Base-by-base conservation (phyloP, 2,888 invertebrate species). In the Synergus laeviventris region DNA sequence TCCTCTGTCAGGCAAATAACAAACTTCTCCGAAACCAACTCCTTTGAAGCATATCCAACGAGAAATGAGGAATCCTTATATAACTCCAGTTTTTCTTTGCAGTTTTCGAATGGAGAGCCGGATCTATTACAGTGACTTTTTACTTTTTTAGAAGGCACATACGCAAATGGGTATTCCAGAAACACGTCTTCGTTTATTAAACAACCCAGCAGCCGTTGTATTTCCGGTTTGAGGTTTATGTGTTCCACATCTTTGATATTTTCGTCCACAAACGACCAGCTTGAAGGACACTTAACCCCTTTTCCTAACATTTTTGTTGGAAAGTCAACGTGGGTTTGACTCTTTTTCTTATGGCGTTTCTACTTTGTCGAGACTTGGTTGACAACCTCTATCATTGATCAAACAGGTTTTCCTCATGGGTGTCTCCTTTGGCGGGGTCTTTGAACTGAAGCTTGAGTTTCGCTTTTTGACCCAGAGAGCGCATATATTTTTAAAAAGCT, bases 31-130 rank as follows among this genome's bases (percentile, higher is more conserved):
- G 92, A 91, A 74, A 92, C 92, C 0, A 94, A 91, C 84, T 94
- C 93, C 60, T 93, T 92, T 0, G 94, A 93, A 16, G 94, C 93
- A 83, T 95, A 96, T 0, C 95, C 95, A 74, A 95, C 85, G 0
- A 96, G 89, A 5, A 94, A 87, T 31, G 80, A 70, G 9, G 83
- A 75, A 9, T 74, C 66, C 16, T 81, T 62, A 73, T 86, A 88
- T 3, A 76, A 75, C 5, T 79, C 73, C 16, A 90, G 84, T 16
- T 74, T 76, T 3, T 86, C 85, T 11, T 38, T 76, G 56, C 83
- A 78, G 14, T 66, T 21, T 0, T 85, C 79, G 16, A 90, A 42
- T 4, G 83, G 75, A 5, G 90, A 87, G 18, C 76, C 81, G 1
- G 80, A 11, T 7, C 45, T 62, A 42, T 79, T 80, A 4, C 84